Base-by-base conservation (phyloP, 2,113 vertebrate species). In the Recurvirostra avosetta region DNA sequence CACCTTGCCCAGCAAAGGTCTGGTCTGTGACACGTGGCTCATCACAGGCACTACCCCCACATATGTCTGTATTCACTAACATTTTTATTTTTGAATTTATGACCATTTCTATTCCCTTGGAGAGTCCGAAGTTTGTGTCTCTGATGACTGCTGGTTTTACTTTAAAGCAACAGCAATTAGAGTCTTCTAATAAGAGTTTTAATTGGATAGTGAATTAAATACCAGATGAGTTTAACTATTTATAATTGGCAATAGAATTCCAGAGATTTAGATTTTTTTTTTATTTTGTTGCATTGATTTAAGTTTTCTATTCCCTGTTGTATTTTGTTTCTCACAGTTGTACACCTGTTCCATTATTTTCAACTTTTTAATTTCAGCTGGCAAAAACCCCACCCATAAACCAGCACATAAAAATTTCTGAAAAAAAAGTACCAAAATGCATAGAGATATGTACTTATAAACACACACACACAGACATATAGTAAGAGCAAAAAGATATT, bases 91-190 rank as follows among this genome's bases (percentile, higher is more conserved):
- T 74, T 70, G 2, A 88, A 61, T 70, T 79, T 63, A 32, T 38
- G 36, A 22, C 30, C 45, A 61, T 14, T 97, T 82, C 56, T 34
- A 87, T 94, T 94, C 97, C 91, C 91, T 94, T 38, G 27, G 82
- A 79, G 43, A 61, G 71, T 47, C 15, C 5, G 15, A 74, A 34
- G 23, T 52, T 95, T 91, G n/a, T 76, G 15, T 78, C 53, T 84
- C 66, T 77, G 67, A 87, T 0, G 43, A 68, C 34, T 12, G 9
- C 47, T 75, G 36, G 29, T 74, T 86, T 92, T 73, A 80, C 50
- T 68, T 84, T 59, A 86, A 96, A 96, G 68, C 45, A 86, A 70
- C 38, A 92, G 90, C 59, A 79, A 83, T 49, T 58, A 74, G 27
- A 81, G 34, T 53, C 58, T 77, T 95, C 59, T 82, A 95, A 87